phyloP scores from a whole-genome alignment of 2,113 vertebrate species.

The Pipa parva region DNA sequence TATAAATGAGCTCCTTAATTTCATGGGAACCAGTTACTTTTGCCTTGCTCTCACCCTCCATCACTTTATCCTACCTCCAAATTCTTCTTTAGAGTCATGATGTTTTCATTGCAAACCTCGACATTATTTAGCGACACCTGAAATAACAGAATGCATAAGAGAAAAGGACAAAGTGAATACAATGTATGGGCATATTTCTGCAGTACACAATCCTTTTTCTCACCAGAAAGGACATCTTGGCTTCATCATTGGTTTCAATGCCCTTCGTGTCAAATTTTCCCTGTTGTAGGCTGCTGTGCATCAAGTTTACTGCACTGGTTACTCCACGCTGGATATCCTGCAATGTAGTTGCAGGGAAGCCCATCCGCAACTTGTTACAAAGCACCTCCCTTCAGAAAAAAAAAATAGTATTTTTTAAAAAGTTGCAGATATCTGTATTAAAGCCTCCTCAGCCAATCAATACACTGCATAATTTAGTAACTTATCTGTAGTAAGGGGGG shows the following conservation, averaged over 20 bases:
- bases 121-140: slow-evolving; percentile 95
- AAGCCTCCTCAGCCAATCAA: too few relatives aligned
- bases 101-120: slow-evolving; percentile 94
- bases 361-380: slow-evolving; percentile 84
- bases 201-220: slow-evolving; percentile 22
- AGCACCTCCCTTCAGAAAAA: slow-evolving; percentile 76
- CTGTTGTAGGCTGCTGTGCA: slow-evolving; percentile 97
- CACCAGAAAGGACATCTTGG: slow-evolving; percentile 94
- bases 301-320: slow-evolving; percentile 93
- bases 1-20: too few relatives aligned
- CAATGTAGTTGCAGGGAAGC: slow-evolving; percentile 90
- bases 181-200: neutral
- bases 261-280: slow-evolving; percentile 94
- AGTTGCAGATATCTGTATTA: too few relatives aligned
- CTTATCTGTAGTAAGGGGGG: too few relatives aligned
- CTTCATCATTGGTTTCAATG: slow-evolving; percentile 89
- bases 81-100: slow-evolving; percentile 92
- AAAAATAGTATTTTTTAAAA: too few relatives aligned
- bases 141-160: neutral
- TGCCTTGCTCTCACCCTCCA: too few relatives aligned
- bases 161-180: neutral
- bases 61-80: slow-evolving; percentile 71
- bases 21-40: too few relatives aligned
- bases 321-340: slow-evolving; percentile 96
- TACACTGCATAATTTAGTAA: too few relatives aligned